Base-by-base conservation (phyloP, 1,140 invertebrate genomes). In the Pogonognathellus flavescens region DNA sequence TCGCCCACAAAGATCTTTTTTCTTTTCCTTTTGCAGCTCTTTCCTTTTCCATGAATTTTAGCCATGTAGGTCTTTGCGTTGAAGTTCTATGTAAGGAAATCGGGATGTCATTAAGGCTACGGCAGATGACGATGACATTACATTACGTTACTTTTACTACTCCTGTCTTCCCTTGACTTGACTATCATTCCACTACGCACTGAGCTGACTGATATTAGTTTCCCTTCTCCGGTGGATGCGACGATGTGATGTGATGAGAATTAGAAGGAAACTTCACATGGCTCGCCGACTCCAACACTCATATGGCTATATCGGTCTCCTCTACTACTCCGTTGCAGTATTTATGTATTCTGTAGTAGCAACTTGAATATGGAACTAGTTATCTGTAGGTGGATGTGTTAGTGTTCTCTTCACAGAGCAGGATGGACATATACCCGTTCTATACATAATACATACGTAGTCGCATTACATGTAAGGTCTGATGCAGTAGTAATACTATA, bases 131-230 rank as follows among this genome's bases (percentile, higher is more conserved):
- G 70, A 76, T 76, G 70, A 76, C 70, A 76, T 76, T 76, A 76
- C 70, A 76, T 76, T 76, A 76, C 70, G 70, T 76, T 76, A 76
- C 70, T 76, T 76, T 76, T 76, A 76, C 70, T 76, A 76, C 70
- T 76, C 25, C 70, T 76, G 22, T 53, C 76, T 55, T 57, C 80
- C 18, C 10, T 76, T 76, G 25, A 76, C 22, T 16, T 76, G 41
- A 50, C 31, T 50, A 76, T 57, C 31, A 49, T 76, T 41, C 25
- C n/a, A 76, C 41, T 76, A 76, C 70, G 70, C 70, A 76, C 70
- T 76, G 59, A 62, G n/a, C 53, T 57, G 53, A 57, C 59, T 62
- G 70, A 76, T 76, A 76, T 76, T 76, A 76, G n/a, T 50, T 76
- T 49, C 31, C 18, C n/a, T 6, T 18, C 31, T 31, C 49, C 18